Evolutionary conservation across 2,113 vertebrate genomes (phyloP).

Genomic region (Lagopus muta): DNA sequence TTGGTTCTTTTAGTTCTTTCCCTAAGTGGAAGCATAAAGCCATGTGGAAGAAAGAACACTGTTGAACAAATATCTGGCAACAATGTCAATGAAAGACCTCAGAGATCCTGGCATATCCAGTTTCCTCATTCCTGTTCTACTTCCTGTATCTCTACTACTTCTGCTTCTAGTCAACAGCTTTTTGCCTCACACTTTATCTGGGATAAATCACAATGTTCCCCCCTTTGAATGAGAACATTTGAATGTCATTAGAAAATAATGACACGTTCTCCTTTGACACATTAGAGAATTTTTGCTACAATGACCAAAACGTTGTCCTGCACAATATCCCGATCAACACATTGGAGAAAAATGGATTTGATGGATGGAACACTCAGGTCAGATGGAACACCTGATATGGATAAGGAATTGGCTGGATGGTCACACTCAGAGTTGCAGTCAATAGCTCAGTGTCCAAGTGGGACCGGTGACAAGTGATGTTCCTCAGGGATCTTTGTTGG

Average conservation of each 20-base stretch:
- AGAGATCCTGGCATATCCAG: neutral
- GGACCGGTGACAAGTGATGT: no score
- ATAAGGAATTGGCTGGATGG: no score
- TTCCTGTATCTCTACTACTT: neutral
- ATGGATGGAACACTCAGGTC: no score
- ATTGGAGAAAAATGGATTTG: no score
- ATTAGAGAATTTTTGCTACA: neutral
- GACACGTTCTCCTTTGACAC: neutral
- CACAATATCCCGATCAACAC: no score
- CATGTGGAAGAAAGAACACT: rapidly evolving
- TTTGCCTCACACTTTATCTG: neutral
- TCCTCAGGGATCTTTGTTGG: no score
- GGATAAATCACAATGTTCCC: neutral
- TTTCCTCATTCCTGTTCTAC: neutral
- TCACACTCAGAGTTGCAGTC: no score
- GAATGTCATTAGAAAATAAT: neutral
- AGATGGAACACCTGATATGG: no score
- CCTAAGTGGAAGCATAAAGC: neutral
- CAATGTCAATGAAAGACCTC: neutral
- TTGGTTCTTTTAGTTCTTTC: neutral
- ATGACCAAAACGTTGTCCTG: neutral
- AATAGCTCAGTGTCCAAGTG: no score
- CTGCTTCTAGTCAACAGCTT: neutral
- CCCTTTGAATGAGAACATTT: neutral
- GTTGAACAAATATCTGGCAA: neutral